Evolutionary conservation across 2,797 vertebrate species (phyloP).

Genomic region (Jordanella pulchra): DNA sequence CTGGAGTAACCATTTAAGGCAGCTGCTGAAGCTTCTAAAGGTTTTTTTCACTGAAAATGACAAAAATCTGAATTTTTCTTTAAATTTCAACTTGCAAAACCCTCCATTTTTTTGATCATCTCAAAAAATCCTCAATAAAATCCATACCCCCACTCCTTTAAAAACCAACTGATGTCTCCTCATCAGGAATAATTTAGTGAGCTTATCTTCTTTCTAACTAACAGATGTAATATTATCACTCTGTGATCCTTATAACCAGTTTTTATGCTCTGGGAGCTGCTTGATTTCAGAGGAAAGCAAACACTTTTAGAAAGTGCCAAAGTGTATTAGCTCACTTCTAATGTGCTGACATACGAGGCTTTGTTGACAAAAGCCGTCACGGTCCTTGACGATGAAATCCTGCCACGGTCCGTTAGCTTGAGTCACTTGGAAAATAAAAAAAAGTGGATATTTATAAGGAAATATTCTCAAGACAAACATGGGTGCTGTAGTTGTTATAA

Average conservation of each 20-base stretch:
- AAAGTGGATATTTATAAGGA: neutral
- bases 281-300: constrained; percentile 30
- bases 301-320: constrained; percentile 24
- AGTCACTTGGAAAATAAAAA: constrained; percentile 8
- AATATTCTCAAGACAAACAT: neutral
- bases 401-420: constrained; percentile 13
- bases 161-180: neutral
- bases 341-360: constrained; percentile 54
- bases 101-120: neutral
- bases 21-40: constrained; percentile 2
- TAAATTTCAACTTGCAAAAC: neutral
- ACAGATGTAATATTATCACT: constrained; percentile 5
- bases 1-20: constrained; percentile 30
- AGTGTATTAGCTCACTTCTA: constrained; percentile 35
- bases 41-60: neutral
- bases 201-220: neutral
- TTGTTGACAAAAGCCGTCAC: constrained; percentile 47
- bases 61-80: neutral
- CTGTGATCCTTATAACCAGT: constrained; percentile 1
- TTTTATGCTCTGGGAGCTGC: constrained; percentile 43
- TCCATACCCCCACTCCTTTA: neutral
- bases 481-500: neutral
- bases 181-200: neutral
- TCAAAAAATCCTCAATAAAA: neutral
- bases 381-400: constrained; percentile 28